Base-by-base conservation (phyloP, 2,797 vertebrate species). In the Antennarius maculatus region DNA sequence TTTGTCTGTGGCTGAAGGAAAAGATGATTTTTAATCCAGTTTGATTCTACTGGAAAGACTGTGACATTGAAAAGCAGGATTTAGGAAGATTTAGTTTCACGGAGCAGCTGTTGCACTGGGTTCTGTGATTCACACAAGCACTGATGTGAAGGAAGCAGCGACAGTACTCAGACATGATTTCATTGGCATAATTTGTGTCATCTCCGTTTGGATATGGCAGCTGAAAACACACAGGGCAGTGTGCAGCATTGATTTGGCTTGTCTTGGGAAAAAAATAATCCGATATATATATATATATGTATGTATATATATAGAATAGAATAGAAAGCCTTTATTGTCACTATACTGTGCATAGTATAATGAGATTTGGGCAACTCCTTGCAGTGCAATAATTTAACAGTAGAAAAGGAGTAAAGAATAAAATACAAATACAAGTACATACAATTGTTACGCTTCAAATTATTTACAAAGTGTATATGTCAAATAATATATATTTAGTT, bases 151-250 rank as follows among this genome's bases (percentile, higher is more conserved):
- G 57, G 66, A 77, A 71, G 66, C 55, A 17, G 39, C n/a, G 64
- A 27, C 54, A 50, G 48, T 46, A 45, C 72, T 67, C 57, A 37
- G 61, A 17, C 18, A 27, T 67, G 71, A 76, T 74, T 79, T 54
- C 43, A 69, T 50, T 70, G 69, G 46, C 61, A 61, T 81, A 82
- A 89, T 85, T 81, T 79, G 64, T 83, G 79, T 82, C 69, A 59
- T 74, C 79, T 80, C 53, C 47, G 69, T 76, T 81, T 68, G 4
- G 18, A 61, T 67, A 51, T 60, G 66, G 69, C 68, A 71, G 67
- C 73, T 72, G 68, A 80, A 75, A 54, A 69, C 48, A 59, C 70
- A 69, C 0, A 42, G 53, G 58, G 52, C 62, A 51, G n/a, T 11
- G 54, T 7, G 46, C 61, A 62, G 63, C 74, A 80, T 67, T 72